phyloP scores from a whole-genome alignment of 2,797 vertebrate genomes.

The Typhlichthys subterraneus region DNA sequence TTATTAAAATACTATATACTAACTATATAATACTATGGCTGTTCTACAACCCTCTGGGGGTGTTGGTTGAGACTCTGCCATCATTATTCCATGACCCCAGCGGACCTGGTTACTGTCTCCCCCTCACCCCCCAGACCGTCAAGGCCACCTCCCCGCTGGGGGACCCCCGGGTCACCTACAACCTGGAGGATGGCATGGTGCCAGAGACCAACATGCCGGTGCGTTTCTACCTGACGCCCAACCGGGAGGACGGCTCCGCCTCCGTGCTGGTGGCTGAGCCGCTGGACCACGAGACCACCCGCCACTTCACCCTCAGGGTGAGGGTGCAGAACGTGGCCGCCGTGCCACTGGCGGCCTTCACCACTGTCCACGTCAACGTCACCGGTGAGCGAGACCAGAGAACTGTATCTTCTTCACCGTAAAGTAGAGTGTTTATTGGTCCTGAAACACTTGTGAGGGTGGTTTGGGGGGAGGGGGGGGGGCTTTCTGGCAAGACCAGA shows the following conservation, averaged over 20 bases:
- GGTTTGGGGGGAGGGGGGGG: no score
- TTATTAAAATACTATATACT: no score
- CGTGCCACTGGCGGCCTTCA: slow-evolving; percentile 85
- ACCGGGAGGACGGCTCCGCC: slow-evolving; percentile 86
- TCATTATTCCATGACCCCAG: background rate
- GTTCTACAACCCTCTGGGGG: no score
- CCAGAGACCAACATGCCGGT: slow-evolving; percentile 90
- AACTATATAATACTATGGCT: background rate
- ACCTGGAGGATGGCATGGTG: slow-evolving; percentile 87
- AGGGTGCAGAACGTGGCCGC: slow-evolving; percentile 88
- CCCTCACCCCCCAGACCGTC: slow-evolving; percentile 75
- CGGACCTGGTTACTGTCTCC: background rate
- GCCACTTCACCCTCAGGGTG: slow-evolving; percentile 83
- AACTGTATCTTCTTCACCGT: background rate
- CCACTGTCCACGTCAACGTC: slow-evolving; percentile 81
- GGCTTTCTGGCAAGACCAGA: no score
- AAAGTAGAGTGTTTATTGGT: no score
- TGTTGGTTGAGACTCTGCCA: background rate
- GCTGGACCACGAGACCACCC: slow-evolving; percentile 87
- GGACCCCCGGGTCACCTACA: slow-evolving; percentile 87
- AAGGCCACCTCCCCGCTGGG: slow-evolving; percentile 85
- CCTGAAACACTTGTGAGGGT: background rate
- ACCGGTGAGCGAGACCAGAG: slow-evolving; percentile 75
- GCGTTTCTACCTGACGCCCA: slow-evolving; percentile 89
- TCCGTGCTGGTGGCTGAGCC: slow-evolving; percentile 88